Conservation (phyloP, 2,797 vertebrate genomes). For the Luscinia megarhynchos region DNA sequence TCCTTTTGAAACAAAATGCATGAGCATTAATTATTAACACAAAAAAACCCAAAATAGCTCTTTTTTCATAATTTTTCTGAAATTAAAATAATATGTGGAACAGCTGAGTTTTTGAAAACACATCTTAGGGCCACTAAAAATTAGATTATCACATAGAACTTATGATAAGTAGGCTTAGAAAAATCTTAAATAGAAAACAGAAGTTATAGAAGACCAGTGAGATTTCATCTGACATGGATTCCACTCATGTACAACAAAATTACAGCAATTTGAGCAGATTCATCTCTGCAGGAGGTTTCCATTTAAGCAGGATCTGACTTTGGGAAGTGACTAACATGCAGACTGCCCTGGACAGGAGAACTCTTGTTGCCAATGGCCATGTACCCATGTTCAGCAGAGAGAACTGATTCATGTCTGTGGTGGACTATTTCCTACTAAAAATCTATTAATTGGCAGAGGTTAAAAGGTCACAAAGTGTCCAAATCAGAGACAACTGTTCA, state of each 20-base stretch:
- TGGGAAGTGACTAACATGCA: not conserved
- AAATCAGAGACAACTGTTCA: not conserved
- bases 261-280: not conserved
- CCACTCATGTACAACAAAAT: not conserved
- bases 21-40: not conserved
- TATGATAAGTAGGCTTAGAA: not conserved
- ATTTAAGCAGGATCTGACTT: not conserved
- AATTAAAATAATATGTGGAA: not conserved
- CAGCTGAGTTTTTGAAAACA: not conserved
- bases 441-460: not conserved
- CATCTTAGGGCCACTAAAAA: not conserved
- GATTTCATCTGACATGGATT: not conserved
- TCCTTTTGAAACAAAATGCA: not conserved
- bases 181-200: not conserved
- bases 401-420: not conserved
- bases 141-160: not conserved
- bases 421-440: not conserved
- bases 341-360: not conserved
- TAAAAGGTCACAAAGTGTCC: not conserved
- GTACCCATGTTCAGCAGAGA: not conserved
- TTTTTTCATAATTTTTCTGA: slow-evolving; percentile 11
- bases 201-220: not conserved
- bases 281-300: not conserved
- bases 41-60: slow-evolving; percentile 5
- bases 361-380: not conserved